Percentiles rank a stretch among this genome's conserved stretches.
These are phyloP conservation scores for Monopterus albus DNA, from an alignment of 2,113 vertebrate species.

Conservation along the genomic window DNA sequence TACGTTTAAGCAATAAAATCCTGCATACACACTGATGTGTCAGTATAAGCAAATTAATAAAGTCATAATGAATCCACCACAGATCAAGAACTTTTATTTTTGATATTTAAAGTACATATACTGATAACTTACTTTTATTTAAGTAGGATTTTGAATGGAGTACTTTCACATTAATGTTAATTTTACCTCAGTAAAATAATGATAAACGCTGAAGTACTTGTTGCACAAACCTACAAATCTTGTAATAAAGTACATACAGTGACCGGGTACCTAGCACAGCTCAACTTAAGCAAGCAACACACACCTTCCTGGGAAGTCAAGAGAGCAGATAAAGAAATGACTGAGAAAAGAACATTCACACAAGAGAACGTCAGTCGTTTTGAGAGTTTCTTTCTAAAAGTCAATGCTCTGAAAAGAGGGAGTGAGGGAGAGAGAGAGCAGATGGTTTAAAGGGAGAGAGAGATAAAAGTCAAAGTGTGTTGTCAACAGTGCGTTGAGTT, in stretches of 20 bases:
- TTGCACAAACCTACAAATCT: conserved; percentile 6
- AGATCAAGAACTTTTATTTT: too few relatives aligned
- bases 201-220: not conserved
- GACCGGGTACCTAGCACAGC: conserved; percentile 58
- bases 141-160: not conserved
- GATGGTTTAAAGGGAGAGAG: conserved; percentile 30
- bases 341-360: conserved; percentile 31
- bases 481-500: conserved; percentile 55
- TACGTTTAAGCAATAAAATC: not conserved
- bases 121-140: too few relatives aligned
- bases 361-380: conserved; percentile 8
- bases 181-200: too few relatives aligned
- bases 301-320: conserved; percentile 77
- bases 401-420: conserved; percentile 17
- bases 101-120: too few relatives aligned
- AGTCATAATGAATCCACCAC: not conserved
- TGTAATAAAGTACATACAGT: conserved; percentile 66
- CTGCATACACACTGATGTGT: too few relatives aligned
- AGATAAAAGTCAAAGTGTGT: conserved; percentile 56
- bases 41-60: too few relatives aligned
- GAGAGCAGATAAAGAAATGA: conserved; percentile 63
- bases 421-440: conserved; percentile 30
- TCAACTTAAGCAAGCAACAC: conserved; percentile 76
- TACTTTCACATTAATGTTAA: too few relatives aligned
- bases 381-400: conserved; percentile 50